phyloP scores from a whole-genome alignment of 2,888 invertebrate species.

The Lysandra bellargus region DNA sequence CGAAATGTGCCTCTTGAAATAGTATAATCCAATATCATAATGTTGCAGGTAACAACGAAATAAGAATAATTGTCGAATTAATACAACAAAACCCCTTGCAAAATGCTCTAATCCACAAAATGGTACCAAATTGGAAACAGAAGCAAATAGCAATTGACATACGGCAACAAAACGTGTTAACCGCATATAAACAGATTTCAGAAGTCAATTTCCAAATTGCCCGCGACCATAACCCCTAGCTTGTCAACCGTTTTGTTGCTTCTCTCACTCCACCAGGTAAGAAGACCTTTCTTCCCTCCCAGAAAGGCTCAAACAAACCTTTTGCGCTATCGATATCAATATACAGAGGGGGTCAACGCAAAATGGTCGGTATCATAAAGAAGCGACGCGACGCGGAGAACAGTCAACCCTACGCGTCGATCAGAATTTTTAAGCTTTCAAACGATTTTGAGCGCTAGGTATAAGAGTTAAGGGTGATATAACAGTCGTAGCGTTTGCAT shows the following conservation, averaged over 20 bases:
- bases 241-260: conserved; percentile 79
- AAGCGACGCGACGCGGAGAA: conserved; percentile 25
- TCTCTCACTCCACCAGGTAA: conserved; percentile 60
- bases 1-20: no score
- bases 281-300: conserved; percentile 48
- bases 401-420: conserved; percentile 4
- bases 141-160: conserved; percentile 69
- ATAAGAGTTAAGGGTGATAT: neutral
- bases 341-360: conserved; percentile 48
- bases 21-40: no score
- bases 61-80: neutral
- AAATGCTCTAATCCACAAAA: conserved; percentile 52
- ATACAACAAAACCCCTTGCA: neutral
- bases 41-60: neutral
- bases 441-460: neutral
- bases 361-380: conserved; percentile 46
- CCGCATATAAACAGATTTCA: conserved; percentile 75
- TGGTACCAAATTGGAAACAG: conserved; percentile 55
- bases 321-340: conserved; percentile 32
- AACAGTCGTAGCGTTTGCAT: neutral
- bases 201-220: conserved; percentile 79
- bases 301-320: neutral
- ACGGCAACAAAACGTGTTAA: conserved; percentile 59
- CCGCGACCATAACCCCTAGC: conserved; percentile 75
- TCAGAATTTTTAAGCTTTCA: conserved; percentile 8